phyloP scores from a whole-genome alignment of 2,797 vertebrate genomes.

The Ceryle rudis region DNA sequence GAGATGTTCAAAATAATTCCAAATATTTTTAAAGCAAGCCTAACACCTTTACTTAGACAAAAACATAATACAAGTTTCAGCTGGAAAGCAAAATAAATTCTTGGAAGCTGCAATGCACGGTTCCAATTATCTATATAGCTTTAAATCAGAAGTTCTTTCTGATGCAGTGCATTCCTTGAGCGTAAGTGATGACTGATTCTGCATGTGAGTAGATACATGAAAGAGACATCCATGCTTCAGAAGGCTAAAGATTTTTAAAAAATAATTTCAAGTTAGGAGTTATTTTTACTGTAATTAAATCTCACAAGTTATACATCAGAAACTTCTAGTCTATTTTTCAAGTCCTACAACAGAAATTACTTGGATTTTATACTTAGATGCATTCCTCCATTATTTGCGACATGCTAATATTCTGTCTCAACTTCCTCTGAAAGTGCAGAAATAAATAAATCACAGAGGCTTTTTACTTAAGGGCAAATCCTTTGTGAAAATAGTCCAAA shows the following conservation, averaged over 20 bases:
- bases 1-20: neutral
- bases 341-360: neutral
- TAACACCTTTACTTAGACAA: neutral
- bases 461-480: neutral
- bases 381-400: neutral
- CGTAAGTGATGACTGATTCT: neutral
- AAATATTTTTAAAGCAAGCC: neutral
- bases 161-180: neutral
- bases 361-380: neutral
- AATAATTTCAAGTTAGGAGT: no score
- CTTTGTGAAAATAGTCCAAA: neutral
- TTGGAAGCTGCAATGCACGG: neutral
- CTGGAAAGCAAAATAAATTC: neutral
- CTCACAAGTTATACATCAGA: neutral
- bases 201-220: neutral
- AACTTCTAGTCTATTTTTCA: neutral
- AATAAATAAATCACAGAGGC: neutral
- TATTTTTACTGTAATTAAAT: neutral
- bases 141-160: neutral
- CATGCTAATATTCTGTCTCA: neutral
- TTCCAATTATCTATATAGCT: neutral
- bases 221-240: neutral
- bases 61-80: neutral
- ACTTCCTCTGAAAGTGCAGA: neutral
- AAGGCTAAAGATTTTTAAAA: neutral